phyloP scores from a whole-genome alignment of 2,888 invertebrate species.

The Sthenelais limicola region DNA sequence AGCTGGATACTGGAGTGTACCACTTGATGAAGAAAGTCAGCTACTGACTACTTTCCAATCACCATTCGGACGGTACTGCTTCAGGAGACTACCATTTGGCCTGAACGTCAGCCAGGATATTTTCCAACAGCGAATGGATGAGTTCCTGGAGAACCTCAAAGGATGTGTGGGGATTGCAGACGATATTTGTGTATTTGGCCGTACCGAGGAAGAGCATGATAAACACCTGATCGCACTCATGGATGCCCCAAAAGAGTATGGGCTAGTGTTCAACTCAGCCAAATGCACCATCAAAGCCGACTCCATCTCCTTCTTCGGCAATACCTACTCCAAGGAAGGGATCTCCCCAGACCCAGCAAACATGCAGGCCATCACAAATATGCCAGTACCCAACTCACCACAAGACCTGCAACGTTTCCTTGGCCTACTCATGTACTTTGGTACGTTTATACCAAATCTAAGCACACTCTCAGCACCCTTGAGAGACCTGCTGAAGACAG shows the following conservation, averaged over 20 bases:
- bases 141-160: conserved; percentile 41
- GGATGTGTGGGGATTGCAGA: conserved; percentile 34
- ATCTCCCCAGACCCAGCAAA: too few species aligned
- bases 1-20: too few species aligned
- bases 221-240: background rate
- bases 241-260: background rate
- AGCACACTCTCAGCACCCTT: conserved; percentile 24
- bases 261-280: conserved; percentile 3
- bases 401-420: conserved; percentile 48
- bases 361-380: too few species aligned
- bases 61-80: conserved; percentile 4
- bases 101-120: conserved; percentile 45
- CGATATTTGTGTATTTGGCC: conserved; percentile 27
- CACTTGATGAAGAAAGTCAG: conserved; percentile 26
- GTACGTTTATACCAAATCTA: conserved; percentile 42
- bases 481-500: conserved; percentile 45
- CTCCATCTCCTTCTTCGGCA: too few species aligned
- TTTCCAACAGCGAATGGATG: conserved; percentile 49
- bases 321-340: too few species aligned
- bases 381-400: conserved; percentile 34
- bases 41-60: background rate
- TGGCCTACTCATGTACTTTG: conserved; percentile 45
- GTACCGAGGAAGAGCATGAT: conserved; percentile 20
- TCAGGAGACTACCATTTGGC: conserved; percentile 43
- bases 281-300: too few species aligned